Conservation (phyloP, 2,797 vertebrate species). For the Sitta carolinensis region DNA sequence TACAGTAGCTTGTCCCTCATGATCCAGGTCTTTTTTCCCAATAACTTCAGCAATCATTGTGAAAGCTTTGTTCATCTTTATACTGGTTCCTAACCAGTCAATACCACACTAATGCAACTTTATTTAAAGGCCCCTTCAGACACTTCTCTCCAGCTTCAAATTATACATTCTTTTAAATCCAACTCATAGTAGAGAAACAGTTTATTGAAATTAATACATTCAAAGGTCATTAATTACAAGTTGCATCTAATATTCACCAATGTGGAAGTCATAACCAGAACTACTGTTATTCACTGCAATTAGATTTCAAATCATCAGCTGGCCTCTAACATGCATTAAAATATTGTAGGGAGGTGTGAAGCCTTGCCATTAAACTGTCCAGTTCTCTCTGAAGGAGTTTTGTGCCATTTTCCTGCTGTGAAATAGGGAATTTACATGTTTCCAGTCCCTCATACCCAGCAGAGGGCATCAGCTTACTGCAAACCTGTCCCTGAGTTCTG, state of each 20-base stretch:
- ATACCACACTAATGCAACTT: not conserved
- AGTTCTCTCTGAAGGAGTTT: not conserved
- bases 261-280: not conserved
- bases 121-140: not conserved
- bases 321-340: not conserved
- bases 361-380: not conserved
- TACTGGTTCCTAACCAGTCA: not conserved
- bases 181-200: not conserved
- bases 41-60: not conserved
- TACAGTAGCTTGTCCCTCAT: not conserved
- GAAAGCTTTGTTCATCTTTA: not conserved
- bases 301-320: not conserved
- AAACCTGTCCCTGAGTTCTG: not conserved
- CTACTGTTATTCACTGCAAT: not conserved
- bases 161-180: not conserved
- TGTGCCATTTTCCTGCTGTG: not conserved
- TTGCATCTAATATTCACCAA: not conserved
- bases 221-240: not conserved
- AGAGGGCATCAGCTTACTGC: conserved; percentile 59
- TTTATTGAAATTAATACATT: not conserved
- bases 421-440: rapidly evolving
- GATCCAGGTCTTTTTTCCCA: not conserved
- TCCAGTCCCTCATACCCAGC: not conserved
- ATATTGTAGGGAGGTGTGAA: not conserved
- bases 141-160: not conserved